Evolutionary conservation across 1,140 invertebrate genomes (phyloP).

Genomic region (Saccostrea cuccullata): DNA sequence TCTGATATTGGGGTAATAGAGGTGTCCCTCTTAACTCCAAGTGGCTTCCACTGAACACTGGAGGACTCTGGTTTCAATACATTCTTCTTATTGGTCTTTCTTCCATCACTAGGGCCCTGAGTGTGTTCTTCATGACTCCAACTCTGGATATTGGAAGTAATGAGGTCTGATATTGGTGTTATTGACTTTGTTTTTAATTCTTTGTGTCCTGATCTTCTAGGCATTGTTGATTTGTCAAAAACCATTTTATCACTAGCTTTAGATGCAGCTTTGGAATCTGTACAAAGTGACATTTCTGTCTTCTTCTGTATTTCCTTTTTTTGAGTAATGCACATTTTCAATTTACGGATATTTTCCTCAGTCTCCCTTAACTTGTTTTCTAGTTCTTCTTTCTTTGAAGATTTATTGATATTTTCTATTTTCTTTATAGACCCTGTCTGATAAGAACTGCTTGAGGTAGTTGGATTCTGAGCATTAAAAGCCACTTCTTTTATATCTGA

Average conservation of each 20-base stretch:
- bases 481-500: conserved; percentile 6
- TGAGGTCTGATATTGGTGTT: conserved; percentile 35
- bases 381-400: not conserved
- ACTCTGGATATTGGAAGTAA: conserved; percentile 15
- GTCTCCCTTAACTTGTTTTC: conserved; percentile 22
- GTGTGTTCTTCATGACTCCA: not conserved
- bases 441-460: not conserved
- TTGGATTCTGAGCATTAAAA: conserved; percentile 1
- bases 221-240: not conserved
- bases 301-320: conserved; percentile 13
- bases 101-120: no score
- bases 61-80: not conserved
- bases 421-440: not conserved
- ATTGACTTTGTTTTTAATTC: not conserved
- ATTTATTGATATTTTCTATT: not conserved
- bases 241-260: not conserved
- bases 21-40: not conserved
- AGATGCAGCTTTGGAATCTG: not conserved
- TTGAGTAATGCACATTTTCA: conserved; percentile 40
- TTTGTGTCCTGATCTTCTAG: not conserved
- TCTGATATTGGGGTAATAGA: conserved; percentile 27
- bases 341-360: conserved; percentile 37
- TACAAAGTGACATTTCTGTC: not conserved
- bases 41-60: not conserved
- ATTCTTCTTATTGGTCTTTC: not conserved